Evolutionary conservation across 64 coral and sea anemone genomes (phyloP).

Genomic region (Montipora capricornis): DNA sequence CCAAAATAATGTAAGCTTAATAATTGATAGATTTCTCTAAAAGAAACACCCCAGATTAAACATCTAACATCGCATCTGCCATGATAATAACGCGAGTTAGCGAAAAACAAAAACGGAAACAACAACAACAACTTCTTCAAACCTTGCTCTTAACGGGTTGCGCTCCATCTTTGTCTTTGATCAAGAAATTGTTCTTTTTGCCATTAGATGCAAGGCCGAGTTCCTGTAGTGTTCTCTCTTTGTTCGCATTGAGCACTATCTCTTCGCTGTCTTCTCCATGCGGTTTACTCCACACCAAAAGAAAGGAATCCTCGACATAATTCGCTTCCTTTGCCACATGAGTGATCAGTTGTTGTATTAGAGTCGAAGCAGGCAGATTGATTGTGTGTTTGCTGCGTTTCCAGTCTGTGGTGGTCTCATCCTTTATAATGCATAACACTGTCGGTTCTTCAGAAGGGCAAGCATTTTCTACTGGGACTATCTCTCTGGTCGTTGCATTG

Average conservation of each 20-base stretch:
- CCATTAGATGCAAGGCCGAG: conserved; percentile 40
- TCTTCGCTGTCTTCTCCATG: conserved; percentile 11
- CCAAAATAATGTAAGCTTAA: no score
- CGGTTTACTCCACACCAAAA: conserved; percentile 65
- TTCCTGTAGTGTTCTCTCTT: conserved; percentile 45
- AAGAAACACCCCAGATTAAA: no score
- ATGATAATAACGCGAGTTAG: not conserved
- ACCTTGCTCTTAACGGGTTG: conserved; percentile 65
- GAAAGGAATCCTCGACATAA: conserved; percentile 58
- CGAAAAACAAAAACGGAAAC: not conserved
- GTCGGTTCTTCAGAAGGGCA: conserved; percentile 34
- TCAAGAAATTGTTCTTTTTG: conserved; percentile 51
- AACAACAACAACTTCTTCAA: not conserved
- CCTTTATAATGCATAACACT: conserved; percentile 69
- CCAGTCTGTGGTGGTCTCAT: conserved; percentile 61
- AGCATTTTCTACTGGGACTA: conserved; percentile 54
- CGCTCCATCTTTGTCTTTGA: conserved; percentile 62
- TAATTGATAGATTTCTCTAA: no score
- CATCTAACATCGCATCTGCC: no score
- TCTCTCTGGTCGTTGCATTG: conserved; percentile 53
- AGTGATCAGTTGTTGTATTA: conserved; percentile 30
- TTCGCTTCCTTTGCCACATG: conserved; percentile 54
- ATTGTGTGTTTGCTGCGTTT: conserved; percentile 37
- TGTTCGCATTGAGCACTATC: conserved; percentile 46
- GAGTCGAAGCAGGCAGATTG: conserved; percentile 69